A percentile compares a stretch with the other conserved stretches of the same genome.
These are phyloP conservation scores for Nipponacmea schrenckii DNA, from an alignment of 2,888 invertebrate species.

Conservation along the genomic window DNA sequence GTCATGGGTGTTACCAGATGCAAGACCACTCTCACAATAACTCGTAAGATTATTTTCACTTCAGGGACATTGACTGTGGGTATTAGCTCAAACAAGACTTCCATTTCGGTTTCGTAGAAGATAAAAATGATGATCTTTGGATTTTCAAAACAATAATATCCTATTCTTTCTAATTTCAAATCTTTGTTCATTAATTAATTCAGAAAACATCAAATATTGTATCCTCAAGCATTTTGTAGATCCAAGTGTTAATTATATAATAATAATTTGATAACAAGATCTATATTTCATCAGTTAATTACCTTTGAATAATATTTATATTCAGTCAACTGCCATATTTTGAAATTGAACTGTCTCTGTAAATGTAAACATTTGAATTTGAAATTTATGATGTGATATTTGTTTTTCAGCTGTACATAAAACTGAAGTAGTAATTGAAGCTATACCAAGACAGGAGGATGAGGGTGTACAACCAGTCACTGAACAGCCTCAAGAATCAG, in stretches of 20 bases:
- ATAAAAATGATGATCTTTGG: background rate
- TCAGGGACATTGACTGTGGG: background rate
- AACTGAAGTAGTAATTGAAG: slow-evolving; percentile 30
- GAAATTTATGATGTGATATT: background rate
- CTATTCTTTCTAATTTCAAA: too few species aligned
- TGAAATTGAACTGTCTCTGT: too few species aligned
- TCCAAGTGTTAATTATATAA: too few species aligned
- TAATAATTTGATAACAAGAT: too few species aligned
- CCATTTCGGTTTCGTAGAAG: too few species aligned
- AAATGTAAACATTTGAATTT: too few species aligned
- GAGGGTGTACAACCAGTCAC: slow-evolving; percentile 21
- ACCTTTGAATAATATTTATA: too few species aligned
- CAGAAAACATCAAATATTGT: too few species aligned
- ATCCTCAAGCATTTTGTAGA: too few species aligned
- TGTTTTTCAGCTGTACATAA: slow-evolving; percentile 28
- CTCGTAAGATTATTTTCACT: slow-evolving; percentile 48
- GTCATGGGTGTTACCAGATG: slow-evolving; percentile 79
- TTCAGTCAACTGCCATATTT: too few species aligned
- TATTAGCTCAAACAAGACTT: background rate
- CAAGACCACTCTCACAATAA: slow-evolving; percentile 61
- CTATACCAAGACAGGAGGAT: slow-evolving; percentile 6
- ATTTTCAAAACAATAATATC: background rate
- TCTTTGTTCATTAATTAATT: too few species aligned
- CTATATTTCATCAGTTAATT: too few species aligned
- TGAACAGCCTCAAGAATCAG: slow-evolving; percentile 30